A percentile compares a stretch with the other conserved stretches of the same genome.
Evolutionary conservation across 2,113 vertebrate species (phyloP).

Genomic region (Campylomormyrus numenius): DNA sequence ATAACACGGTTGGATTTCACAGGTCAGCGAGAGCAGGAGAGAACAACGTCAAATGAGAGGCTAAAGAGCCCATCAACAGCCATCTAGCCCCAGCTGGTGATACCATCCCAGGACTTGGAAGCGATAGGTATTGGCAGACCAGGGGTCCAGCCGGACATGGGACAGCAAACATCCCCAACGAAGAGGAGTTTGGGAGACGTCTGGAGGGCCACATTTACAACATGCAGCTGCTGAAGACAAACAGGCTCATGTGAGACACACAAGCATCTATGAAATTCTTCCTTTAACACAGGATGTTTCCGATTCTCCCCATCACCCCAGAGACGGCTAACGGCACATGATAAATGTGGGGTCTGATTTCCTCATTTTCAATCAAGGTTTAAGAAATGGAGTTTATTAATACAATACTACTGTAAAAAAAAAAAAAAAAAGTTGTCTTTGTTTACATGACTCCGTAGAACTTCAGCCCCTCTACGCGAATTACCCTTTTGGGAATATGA

Average conservation of each 20-base stretch:
- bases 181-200: neutral
- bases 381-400: neutral
- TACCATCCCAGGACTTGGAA: neutral
- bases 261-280: neutral
- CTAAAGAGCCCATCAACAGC: neutral
- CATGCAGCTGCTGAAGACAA: constrained; percentile 25
- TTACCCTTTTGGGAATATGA: neutral
- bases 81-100: neutral
- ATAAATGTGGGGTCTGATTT: neutral
- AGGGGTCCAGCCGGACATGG: neutral
- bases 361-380: neutral
- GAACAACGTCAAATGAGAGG: neutral
- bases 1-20: neutral
- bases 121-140: neutral
- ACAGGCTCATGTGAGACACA: constrained; percentile 16
- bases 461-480: neutral
- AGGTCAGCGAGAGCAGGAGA: neutral
- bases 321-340: neutral
- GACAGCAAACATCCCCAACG: neutral
- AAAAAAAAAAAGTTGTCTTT: neutral
- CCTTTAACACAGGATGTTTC: constrained; percentile 16
- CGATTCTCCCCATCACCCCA: neutral
- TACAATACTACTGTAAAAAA: neutral
- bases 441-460: neutral
- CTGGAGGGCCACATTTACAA: constrained; percentile 24